A percentile compares a stretch with the other conserved stretches of the same genome.
These are phyloP conservation scores for Trichosurus vulpecula DNA, from an alignment of 2,797 vertebrate species.

Conservation along the genomic window DNA sequence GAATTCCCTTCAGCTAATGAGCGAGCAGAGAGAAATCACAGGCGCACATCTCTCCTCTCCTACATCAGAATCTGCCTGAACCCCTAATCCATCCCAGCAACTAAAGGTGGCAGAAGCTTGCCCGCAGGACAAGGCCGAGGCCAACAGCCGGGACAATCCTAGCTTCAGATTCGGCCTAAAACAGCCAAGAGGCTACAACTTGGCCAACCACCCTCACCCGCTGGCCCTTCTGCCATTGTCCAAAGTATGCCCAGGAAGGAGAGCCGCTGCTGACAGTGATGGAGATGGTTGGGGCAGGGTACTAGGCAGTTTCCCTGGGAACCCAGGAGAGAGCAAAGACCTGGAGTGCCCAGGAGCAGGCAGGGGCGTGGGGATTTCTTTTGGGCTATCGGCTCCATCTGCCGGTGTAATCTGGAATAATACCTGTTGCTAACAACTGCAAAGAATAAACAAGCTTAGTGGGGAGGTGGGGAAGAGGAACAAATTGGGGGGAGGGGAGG, in stretches of 20 bases:
- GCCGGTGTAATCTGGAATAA: conserved; percentile 19
- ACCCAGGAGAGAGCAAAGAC: not conserved
- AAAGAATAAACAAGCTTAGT: not conserved
- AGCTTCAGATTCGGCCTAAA: not conserved
- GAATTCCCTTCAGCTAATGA: not conserved
- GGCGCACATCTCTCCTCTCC: not conserved
- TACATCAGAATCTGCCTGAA: not conserved
- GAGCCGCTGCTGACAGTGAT: not conserved
- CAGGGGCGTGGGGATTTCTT: conserved; percentile 10
- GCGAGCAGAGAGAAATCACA: not conserved
- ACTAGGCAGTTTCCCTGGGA: not conserved
- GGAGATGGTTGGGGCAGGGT: not conserved
- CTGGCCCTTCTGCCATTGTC: not conserved
- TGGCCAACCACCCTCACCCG: not conserved
- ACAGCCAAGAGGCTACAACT: not conserved
- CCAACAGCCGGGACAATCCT: not conserved
- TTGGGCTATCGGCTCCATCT: conserved; percentile 57
- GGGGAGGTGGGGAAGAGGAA: not conserved
- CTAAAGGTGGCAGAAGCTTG: not conserved
- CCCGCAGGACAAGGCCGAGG: not conserved
- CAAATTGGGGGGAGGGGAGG: not conserved
- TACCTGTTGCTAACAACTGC: conserved; percentile 4
- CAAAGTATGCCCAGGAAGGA: not conserved
- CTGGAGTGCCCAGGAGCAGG: not conserved
- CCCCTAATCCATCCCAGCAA: not conserved